A percentile compares a stretch with the other conserved stretches of the same genome.
phyloP scores from a whole-genome alignment of 2,888 invertebrate species.

The Pedicia rivosa region DNA sequence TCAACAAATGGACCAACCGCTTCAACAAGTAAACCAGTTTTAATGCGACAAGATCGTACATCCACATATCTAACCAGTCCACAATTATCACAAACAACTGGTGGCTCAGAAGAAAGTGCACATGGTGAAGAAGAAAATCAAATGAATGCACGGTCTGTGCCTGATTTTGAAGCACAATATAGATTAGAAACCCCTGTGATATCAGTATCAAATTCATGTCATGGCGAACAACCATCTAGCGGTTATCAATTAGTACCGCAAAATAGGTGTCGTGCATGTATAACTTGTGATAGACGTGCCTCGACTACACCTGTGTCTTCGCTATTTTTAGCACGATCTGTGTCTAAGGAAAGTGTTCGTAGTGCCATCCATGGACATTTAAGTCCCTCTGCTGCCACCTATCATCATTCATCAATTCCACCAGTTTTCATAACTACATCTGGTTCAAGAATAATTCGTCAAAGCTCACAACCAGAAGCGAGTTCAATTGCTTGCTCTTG shows the following conservation, averaged over 20 bases:
- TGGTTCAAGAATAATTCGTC: slow-evolving; percentile 65
- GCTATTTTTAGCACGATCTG: slow-evolving; percentile 64
- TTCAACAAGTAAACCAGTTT: slow-evolving; percentile 53
- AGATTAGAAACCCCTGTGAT: slow-evolving; percentile 37
- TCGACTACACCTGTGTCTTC: slow-evolving; percentile 65
- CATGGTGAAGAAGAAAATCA: slow-evolving; percentile 47
- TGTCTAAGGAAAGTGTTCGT: slow-evolving; percentile 69
- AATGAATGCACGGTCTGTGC: slow-evolving; percentile 28
- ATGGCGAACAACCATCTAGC: slow-evolving; percentile 29
- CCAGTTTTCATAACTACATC: slow-evolving; percentile 58
- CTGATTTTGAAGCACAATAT: slow-evolving; percentile 37
- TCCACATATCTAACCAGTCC: slow-evolving; percentile 55
- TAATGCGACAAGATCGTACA: slow-evolving; percentile 75
- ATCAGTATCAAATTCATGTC: slow-evolving; percentile 30
- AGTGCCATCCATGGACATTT: slow-evolving; percentile 32
- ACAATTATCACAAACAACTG: slow-evolving; percentile 51
- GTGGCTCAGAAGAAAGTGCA: slow-evolving; percentile 64
- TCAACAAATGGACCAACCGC: slow-evolving; percentile 24
- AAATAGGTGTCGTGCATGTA: slow-evolving; percentile 39
- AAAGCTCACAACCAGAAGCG: slow-evolving; percentile 31
- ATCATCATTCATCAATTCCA: no score
- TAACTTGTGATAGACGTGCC: slow-evolving; percentile 60
- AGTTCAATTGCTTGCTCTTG: slow-evolving; percentile 29
- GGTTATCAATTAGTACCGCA: slow-evolving; percentile 51
- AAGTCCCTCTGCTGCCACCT: no score